Evolutionary conservation across 2,888 invertebrate species (phyloP).

Genomic region (Eupithecia tripunctaria): DNA sequence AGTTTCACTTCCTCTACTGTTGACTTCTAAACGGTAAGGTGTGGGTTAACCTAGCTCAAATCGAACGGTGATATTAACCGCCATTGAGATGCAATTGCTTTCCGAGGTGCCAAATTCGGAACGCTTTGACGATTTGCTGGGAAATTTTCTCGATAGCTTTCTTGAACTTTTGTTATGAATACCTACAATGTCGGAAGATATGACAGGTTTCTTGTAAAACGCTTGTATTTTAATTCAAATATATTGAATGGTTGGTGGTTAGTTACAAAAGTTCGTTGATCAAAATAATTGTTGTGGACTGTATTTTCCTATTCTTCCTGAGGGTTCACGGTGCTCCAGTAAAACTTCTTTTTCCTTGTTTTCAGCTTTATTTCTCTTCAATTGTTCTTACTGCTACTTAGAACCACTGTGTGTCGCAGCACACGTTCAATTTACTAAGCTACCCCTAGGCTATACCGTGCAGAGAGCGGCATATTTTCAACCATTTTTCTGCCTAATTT

Average conservation of each 20-base stretch:
- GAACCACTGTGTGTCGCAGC: too few species aligned
- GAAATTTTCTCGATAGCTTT: constrained; percentile 3
- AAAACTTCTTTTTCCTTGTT: too few species aligned
- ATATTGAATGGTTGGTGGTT: not conserved
- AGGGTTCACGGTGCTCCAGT: too few species aligned
- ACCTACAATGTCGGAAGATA: not conserved
- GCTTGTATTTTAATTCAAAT: not conserved
- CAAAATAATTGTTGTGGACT: too few species aligned
- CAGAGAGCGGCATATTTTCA: too few species aligned
- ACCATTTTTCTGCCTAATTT: too few species aligned
- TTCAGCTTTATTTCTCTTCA: too few species aligned
- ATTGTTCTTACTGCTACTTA: too few species aligned
- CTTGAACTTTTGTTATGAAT: not conserved
- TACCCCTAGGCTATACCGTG: too few species aligned
- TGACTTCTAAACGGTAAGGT: not conserved
- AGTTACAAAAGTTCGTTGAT: not conserved
- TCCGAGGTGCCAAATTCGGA: constrained; percentile 36
- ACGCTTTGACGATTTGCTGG: constrained; percentile 28
- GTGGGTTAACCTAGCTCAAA: not conserved
- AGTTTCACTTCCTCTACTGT: not conserved
- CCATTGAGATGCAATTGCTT: constrained; percentile 45
- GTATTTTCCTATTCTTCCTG: too few species aligned
- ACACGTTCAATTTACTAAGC: too few species aligned
- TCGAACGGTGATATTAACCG: constrained; percentile 29
- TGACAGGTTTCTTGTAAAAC: not conserved